Evolutionary conservation across 37 sponge, comb jelly and placozoan species (phyloP), one percentile per base, ranked within the genome.

Genomic region (Geodia barretti): DNA sequence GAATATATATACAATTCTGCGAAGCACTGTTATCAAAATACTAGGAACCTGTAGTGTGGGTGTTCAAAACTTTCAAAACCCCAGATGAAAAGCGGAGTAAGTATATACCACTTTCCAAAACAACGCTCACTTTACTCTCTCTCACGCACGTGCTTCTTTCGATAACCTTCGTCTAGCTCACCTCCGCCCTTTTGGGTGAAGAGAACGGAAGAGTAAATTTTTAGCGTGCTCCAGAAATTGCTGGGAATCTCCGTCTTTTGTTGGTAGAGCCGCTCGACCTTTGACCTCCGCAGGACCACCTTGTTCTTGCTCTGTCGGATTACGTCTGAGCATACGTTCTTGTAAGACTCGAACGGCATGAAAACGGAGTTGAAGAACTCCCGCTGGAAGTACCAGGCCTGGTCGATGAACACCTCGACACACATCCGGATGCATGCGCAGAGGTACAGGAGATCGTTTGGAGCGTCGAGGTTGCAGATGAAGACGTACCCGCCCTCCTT

Each of bases 191-290:
- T 39, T 20, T 25, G 21, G 26, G 38, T 62, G 39, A 82, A 81
- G 66, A 60, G 62, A 1, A 78, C 64, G 0, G 78, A 39, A 0
- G 88, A 77, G 62, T 82, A 88, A n/a, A 69, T 71, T 7, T 61
- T 62, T 32, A 88, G 78, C 2, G 79, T 82, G 17, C 77, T 64
- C 20, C 62, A 72, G 83, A 70, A 77, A 26, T 76, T 4, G 20
- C 42, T 35, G 26, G 54, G 82, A 41, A 34, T 32, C 54, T 47
- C 54, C 14, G 54, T 17, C 54, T 14, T 62, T 3, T 35, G 14
- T 3, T 43, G 62, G 68, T 58, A 74, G 69, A 66, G 33, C 26
- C 68, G 37, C 68, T 39, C 28, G 28, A 86, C 31, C 31, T 26
- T 41, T 21, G 72, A 40, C 14, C 72, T 34, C 4, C 73, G 62